Conservation (phyloP, 2,888 invertebrate genomes). For the Pseudeuparius sepicola region DNA sequence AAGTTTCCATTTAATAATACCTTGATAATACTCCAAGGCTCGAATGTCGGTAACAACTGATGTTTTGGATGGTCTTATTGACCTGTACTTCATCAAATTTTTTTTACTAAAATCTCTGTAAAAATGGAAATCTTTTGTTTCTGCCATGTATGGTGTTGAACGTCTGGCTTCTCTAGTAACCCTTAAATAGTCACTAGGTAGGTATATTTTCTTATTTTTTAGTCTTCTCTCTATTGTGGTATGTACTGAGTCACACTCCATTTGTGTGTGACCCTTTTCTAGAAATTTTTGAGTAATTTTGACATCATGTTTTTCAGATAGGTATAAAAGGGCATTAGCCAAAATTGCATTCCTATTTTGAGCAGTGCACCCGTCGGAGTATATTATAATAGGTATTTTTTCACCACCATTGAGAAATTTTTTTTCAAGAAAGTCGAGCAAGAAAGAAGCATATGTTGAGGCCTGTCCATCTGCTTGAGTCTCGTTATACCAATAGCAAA, state of each 20-base stretch:
- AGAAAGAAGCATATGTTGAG: conserved; percentile 5
- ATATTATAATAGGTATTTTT: conserved; percentile 6
- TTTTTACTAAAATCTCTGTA: too few species aligned
- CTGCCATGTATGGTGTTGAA: conserved; percentile 13
- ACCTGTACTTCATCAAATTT: too few species aligned
- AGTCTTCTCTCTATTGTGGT: conserved; percentile 12
- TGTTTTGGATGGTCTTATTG: too few species aligned
- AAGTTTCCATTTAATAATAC: too few species aligned
- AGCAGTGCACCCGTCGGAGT: conserved; percentile 6
- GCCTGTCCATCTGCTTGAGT: conserved; percentile 13
- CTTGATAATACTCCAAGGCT: too few species aligned
- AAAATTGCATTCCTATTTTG: conserved; percentile 5
- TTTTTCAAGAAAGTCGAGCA: conserved; percentile 6
- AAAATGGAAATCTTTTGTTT: conserved; percentile 14
- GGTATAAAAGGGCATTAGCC: conserved; percentile 14
- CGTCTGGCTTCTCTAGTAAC: conserved; percentile 14
- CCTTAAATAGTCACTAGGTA: conserved; percentile 16
- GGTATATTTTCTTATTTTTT: conserved; percentile 15
- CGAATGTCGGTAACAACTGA: too few species aligned
- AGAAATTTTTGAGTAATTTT: conserved; percentile 12
- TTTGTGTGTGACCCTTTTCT: conserved; percentile 12
- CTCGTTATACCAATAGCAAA: conserved; percentile 22
- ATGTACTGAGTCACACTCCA: conserved; percentile 16
- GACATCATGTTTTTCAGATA: conserved; percentile 11
- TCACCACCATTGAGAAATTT: conserved; percentile 3